These are phyloP conservation scores for Gymnopithys bicolor DNA, from an alignment of 2,797 vertebrate species.

Conservation along the genomic window DNA sequence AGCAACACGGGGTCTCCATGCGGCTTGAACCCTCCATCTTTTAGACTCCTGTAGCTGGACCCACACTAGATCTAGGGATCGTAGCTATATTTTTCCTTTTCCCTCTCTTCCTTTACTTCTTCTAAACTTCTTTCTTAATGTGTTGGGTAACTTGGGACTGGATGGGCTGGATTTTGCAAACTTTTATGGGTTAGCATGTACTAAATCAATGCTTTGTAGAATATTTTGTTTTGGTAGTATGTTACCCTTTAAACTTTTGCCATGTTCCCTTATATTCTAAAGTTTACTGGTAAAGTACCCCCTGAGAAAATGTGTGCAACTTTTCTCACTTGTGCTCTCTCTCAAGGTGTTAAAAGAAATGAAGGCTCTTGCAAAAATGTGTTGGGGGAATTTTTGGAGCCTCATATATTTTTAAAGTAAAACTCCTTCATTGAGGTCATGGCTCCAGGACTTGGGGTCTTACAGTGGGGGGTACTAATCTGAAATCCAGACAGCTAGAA, in stretches of 20 bases:
- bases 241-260: background rate
- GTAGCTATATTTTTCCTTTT: background rate
- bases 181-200: background rate
- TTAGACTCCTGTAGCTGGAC: no score
- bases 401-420: background rate
- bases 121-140: background rate
- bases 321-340: background rate
- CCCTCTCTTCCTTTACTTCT: background rate
- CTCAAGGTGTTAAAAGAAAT: background rate
- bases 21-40: background rate
- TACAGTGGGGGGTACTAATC: background rate
- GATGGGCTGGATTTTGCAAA: background rate
- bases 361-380: background rate
- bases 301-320: background rate
- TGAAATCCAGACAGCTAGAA: background rate
- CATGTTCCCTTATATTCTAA: background rate
- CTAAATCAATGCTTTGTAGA: background rate
- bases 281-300: background rate
- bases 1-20: background rate
- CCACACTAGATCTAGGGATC: background rate
- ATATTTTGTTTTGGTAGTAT: background rate
- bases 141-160: background rate
- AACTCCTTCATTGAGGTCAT: background rate
- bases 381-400: background rate
- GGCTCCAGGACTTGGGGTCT: background rate